Evolutionary conservation across 2,797 vertebrate species (phyloP), one percentile per base, ranked within the genome.

Genomic region (Gobionotothen gibberifrons): DNA sequence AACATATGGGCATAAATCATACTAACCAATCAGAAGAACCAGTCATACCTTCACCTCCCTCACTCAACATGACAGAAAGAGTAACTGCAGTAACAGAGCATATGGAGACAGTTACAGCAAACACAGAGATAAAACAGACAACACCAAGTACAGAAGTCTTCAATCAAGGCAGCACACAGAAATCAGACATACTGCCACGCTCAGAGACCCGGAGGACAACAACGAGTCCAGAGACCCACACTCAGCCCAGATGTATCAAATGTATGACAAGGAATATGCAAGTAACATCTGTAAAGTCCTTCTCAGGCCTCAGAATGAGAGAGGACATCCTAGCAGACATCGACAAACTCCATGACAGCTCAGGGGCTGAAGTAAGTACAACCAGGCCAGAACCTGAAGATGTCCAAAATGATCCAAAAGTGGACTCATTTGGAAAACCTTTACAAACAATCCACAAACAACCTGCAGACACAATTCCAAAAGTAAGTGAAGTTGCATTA

Each of bases 271-370:
- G 19, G n/a, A 66, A 10, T 0, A 11, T 0, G 2, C 57, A 65
- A n/a, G 40, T 36, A 3, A 14, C 19, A 1, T 17, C 21, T 7
- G 29, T 12, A 9, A 49, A 11, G 52, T 3, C 42, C 0, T 19
- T 66, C 22, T 40, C 32, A 0, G 79, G 81, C 59, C 82, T 89
- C 57, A 73, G 85, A 72, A 92, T 84, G 85, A 91, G 76, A 68
- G 77, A 79, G n/a, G 56, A 78, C 32, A 0, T 69, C 49, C 57
- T 2, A 3, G 29, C n/a, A 52, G 32, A 46, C 11, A 9, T 4
- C 2, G 36, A 2, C 19, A 46, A 36, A 16, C 46, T 22, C 10
- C 36, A 3, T 0, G 26, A 26, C 15, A 46, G 7, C 17, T 2
- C 17, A 7, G 43, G 10, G 42, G 16, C 42, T 0, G 47, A 62